Base-by-base conservation (phyloP, 23 tunicate species). In the Ascidia mentula region DNA sequence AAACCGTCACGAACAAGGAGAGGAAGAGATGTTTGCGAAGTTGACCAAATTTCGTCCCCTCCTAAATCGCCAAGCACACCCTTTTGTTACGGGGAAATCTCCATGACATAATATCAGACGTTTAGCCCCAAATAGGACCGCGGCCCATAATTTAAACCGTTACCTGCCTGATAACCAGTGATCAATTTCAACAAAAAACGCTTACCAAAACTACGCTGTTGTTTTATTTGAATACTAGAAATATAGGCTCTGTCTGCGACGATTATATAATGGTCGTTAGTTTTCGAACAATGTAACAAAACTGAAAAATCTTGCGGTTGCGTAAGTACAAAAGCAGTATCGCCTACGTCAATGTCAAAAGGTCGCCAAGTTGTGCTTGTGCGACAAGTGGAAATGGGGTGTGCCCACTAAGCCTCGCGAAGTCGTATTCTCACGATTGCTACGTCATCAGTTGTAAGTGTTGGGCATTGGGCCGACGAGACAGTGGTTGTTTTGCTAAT, bases 1-100 rank as follows among this genome's bases (percentile, higher is more conserved):
- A 53, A 53, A 53, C 65, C 24, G 65, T 53, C 65, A 53, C 65
- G 65, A 53, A 53, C 24, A 53, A 53, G 65, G 65, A 53, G 65
- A 26, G 65, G n/a, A 53, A 28, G 28, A 9, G 65, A 9, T 53
- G 65, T 3, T 9, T 53, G 65, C 24, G 22, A 53, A 26, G 65
- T 53, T 26, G 24, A 53, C 1, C 4, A 20, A 6, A 20, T 53
- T 9, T 53, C n/a, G n/a, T n/a, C n/a, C n/a, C n/a, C n/a, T n/a
- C n/a, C n/a, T 12, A 9, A 42, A 42, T 53, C 28, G 65, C 28
- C 12, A 53, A 53, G 65, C 65, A 28, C 65, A 53, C 65, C 65
- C 65, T 5, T 53, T 53, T 28, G 65, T 53, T 53, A 26, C 13
- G 22, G 65, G 65, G 24, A 42, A 53, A 53, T 28, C 65, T 9